Evolutionary conservation across 2,113 vertebrate species (phyloP), one percentile per base, ranked within the genome.

Genomic region (Lophius piscatorius): DNA sequence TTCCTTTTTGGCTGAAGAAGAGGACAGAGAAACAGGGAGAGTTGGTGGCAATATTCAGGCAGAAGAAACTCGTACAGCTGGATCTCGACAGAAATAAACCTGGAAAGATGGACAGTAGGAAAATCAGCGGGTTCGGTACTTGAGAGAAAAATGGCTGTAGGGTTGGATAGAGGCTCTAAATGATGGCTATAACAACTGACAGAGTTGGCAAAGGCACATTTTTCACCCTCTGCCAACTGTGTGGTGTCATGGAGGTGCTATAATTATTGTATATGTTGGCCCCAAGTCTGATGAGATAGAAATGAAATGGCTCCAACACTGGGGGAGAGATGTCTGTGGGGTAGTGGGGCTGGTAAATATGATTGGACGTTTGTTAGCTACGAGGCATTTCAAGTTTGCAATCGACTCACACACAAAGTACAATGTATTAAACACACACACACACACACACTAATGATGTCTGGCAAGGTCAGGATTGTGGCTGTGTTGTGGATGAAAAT

Each of bases 1-100:
- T 22, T 93, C 92, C 66, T 93, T 94, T 77, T 94, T 95, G 68
- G 83, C 93, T 93, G 77, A 8, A 40, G 41, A 48, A 39, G 39
- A 64, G 10, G 8, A 63, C 2, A 69, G 7, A 64, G 34, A 54
- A 24, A 49, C 26, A 9, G 11, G 7, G 20, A 51, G 10, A 7
- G 42, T n/a, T 14, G 45, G 9, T 59, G 26, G 61, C 14, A 18
- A 49, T 16, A 21, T 23, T 55, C 7, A 56, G 9, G 56, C 0
- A 42, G 12, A 58, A 17, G 18, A 20, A 13, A 45, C 9, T 10
- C 26, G 9, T 12, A 34, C 1, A 26, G 20, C 14, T 48, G 4
- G 23, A 14, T 55, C 26, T 54, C 13, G 23, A 76, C 0, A 40
- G n/a, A 31, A 55, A 39, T 11, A 34, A 39, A 9, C n/a, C 13